Evolutionary conservation across 2,113 vertebrate genomes (phyloP).

Genomic region (Nestor notabilis): DNA sequence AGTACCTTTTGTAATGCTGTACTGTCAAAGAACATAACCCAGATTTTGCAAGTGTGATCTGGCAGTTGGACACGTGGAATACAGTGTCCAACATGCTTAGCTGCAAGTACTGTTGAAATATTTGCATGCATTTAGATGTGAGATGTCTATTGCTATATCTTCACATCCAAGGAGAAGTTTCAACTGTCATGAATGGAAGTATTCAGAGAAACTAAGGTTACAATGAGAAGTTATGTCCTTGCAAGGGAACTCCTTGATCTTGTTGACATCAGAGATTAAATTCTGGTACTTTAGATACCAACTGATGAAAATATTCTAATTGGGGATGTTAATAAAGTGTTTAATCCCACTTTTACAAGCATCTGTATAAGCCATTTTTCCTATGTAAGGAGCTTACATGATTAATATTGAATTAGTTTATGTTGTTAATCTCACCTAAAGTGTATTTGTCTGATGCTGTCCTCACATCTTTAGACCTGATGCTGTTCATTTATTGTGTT

Average conservation of each 20-base stretch:
- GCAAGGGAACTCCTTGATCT: not conserved
- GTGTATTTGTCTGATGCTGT: not conserved
- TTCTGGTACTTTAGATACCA: not conserved
- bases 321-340: not conserved
- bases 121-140: not conserved
- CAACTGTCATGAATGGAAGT: not conserved
- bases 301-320: not conserved
- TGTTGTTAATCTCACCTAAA: not conserved
- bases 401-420: not conserved
- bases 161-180: not conserved
- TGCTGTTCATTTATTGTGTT: not conserved
- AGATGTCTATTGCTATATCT: not conserved
- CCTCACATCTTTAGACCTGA: not conserved
- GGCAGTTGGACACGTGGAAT: rapidly evolving
- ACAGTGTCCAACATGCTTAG: not conserved
- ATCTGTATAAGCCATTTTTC: not conserved
- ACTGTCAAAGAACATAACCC: not conserved
- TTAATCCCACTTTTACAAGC: not conserved
- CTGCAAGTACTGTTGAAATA: not conserved
- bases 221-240: not conserved
- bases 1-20: not conserved
- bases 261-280: not conserved
- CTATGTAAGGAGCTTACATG: not conserved
- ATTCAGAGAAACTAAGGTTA: not conserved
- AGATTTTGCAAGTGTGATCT: not conserved